Evolutionary conservation across 2,797 vertebrate genomes (phyloP).

Genomic region (Acanthopagrus latus): DNA sequence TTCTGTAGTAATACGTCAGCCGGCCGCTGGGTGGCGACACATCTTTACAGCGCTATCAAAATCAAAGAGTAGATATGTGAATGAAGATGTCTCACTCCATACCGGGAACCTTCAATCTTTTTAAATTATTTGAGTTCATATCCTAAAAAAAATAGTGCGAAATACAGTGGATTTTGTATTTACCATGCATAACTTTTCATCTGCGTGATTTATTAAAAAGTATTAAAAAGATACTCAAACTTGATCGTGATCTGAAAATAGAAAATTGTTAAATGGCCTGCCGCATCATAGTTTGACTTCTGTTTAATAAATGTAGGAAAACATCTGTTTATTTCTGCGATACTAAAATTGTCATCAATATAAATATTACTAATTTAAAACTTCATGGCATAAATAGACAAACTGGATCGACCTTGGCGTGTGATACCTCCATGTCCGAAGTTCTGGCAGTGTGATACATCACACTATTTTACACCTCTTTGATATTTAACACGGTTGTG

Average conservation of each 20-base stretch:
- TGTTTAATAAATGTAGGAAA: not conserved
- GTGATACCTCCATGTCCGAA: not conserved
- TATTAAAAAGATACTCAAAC: too few relatives aligned
- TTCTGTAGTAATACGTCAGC: not conserved
- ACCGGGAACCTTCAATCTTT: not conserved
- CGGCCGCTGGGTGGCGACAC: not conserved
- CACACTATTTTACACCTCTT: not conserved
- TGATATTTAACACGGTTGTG: not conserved
- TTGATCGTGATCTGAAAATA: too few relatives aligned
- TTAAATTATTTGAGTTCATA: too few relatives aligned
- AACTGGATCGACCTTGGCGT: not conserved
- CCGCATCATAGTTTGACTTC: not conserved
- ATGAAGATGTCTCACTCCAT: not conserved
- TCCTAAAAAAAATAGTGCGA: too few relatives aligned
- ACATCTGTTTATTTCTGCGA: not conserved
- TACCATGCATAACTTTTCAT: not conserved
- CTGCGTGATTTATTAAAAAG: not conserved
- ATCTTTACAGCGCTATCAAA: not conserved
- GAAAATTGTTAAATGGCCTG: not conserved
- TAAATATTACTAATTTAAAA: not conserved
- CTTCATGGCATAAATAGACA: not conserved
- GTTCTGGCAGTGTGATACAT: conserved; percentile 15
- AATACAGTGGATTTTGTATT: too few relatives aligned
- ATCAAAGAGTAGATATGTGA: not conserved
- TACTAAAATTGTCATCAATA: not conserved